These are phyloP conservation scores for Aphrophora alni DNA, from an alignment of 2,888 invertebrate genomes.

Conservation along the genomic window DNA sequence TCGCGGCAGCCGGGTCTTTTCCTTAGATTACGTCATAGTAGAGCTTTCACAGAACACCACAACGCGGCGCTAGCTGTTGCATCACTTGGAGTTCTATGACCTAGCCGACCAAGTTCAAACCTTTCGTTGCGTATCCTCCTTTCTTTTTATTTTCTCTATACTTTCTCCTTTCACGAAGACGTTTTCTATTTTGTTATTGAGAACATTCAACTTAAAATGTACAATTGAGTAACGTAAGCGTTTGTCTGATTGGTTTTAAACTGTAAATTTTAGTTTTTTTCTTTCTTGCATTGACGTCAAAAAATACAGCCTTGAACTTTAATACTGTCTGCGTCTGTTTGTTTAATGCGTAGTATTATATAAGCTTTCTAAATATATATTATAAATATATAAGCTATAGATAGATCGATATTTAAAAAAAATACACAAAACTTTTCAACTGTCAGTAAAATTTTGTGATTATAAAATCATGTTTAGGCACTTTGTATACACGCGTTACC, in stretches of 20 bases:
- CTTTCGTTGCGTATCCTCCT: neutral
- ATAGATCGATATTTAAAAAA: too few species aligned
- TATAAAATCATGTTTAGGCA: too few species aligned
- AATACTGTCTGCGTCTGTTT: too few species aligned
- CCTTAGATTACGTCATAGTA: slow-evolving; percentile 18
- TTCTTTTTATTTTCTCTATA: neutral
- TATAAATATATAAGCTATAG: too few species aligned
- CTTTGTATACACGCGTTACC: too few species aligned
- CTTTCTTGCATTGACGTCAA: neutral
- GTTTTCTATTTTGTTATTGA: neutral
- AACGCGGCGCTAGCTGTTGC: slow-evolving; percentile 11
- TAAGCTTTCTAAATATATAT: too few species aligned
- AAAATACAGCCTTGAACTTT: neutral
- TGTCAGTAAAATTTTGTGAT: too few species aligned
- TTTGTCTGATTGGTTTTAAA: neutral
- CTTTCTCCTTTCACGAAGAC: neutral
- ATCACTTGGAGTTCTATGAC: neutral
- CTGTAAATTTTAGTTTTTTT: neutral
- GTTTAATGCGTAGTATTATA: too few species aligned
- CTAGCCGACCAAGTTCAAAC: slow-evolving; percentile 36
- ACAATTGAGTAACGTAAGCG: neutral
- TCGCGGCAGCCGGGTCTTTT: neutral
- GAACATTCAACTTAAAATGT: neutral
- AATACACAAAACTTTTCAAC: too few species aligned
- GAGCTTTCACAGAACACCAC: neutral